Percentiles rank a stretch among this genome's conserved stretches.
These are phyloP conservation scores for Psettodes erumei DNA, from an alignment of 2,113 vertebrate genomes.

Conservation along the genomic window DNA sequence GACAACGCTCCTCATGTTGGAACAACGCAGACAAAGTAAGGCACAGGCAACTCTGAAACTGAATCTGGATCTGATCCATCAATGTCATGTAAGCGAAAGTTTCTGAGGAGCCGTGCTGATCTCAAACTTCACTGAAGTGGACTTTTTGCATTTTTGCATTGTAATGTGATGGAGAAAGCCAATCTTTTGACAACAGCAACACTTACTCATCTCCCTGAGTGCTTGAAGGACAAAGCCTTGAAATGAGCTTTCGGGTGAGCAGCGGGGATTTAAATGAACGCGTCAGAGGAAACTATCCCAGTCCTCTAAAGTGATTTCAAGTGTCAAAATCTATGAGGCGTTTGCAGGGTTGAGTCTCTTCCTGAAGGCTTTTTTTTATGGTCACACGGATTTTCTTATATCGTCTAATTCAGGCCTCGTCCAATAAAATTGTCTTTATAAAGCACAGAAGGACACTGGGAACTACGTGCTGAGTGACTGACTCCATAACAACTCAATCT, in stretches of 20 bases:
- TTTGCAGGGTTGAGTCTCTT: neutral
- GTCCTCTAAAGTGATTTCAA: neutral
- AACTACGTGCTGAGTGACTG: too few species aligned
- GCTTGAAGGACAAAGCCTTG: neutral
- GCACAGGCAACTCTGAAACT: neutral
- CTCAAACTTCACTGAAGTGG: neutral
- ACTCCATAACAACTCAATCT: neutral
- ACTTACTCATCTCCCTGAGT: neutral
- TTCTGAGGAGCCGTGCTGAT: neutral
- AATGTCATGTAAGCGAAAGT: neutral
- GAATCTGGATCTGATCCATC: neutral
- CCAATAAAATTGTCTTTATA: neutral
- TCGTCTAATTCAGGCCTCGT: neutral
- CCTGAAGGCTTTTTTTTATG: neutral
- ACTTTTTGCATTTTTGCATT: too few species aligned
- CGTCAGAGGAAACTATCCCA: neutral
- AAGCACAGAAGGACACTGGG: neutral
- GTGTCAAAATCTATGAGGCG: too few species aligned
- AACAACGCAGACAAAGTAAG: neutral
- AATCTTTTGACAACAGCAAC: neutral
- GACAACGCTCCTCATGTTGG: neutral
- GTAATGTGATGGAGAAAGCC: too few species aligned
- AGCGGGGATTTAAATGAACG: neutral
- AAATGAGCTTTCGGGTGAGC: neutral
- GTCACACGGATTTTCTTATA: neutral